These are phyloP conservation scores for Thera obeliscata DNA, from an alignment of 2,888 invertebrate genomes.

Conservation along the genomic window DNA sequence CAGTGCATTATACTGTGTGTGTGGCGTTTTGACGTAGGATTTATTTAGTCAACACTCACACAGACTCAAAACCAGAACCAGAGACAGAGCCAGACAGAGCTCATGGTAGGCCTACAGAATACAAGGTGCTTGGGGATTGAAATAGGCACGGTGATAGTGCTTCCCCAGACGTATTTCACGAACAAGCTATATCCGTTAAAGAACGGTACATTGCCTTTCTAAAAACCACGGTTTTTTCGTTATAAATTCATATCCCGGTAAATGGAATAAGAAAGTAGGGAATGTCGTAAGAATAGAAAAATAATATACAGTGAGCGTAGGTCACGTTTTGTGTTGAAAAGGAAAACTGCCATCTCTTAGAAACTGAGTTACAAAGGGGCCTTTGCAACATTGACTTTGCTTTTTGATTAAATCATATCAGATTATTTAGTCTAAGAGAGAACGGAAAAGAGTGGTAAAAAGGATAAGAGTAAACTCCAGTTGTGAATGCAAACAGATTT, in stretches of 20 bases:
- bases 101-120: no score
- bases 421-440: not conserved
- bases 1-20: no score
- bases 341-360: constrained; percentile 12
- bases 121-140: no score
- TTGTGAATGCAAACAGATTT: no score
- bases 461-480: not conserved
- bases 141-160: no score
- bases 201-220: not conserved
- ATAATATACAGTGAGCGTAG: constrained; percentile 11
- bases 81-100: no score
- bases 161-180: no score
- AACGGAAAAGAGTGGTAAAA: not conserved
- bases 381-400: constrained; percentile 3
- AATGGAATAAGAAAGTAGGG: constrained; percentile 26
- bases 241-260: constrained; percentile 13
- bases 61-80: no score
- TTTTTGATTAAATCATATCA: not conserved
- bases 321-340: constrained; percentile 17
- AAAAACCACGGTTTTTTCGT: not conserved
- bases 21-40: no score
- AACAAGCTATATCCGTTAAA: not conserved
- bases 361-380: constrained; percentile 4
- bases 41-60: no score
- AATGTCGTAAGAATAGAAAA: constrained; percentile 14